Percentiles rank a stretch among this genome's conserved stretches.
Conservation (phyloP, 2,797 vertebrate species). For the Phalanger gymnotis region DNA sequence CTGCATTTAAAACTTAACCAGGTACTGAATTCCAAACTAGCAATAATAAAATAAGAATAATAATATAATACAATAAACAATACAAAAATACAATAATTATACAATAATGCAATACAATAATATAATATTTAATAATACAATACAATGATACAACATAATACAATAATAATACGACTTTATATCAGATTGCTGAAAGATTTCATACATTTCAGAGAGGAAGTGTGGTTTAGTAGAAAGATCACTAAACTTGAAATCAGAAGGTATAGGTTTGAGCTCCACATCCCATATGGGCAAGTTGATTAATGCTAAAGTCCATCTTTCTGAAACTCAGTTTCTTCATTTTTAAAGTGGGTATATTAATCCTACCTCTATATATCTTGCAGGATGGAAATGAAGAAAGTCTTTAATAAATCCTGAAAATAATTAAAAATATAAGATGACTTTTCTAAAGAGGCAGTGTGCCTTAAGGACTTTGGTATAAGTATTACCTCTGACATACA, state of each 20-base stretch:
- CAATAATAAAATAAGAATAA: background rate
- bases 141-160: background rate
- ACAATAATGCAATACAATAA: too few species aligned
- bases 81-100: too few species aligned
- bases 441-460: background rate
- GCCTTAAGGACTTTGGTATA: background rate
- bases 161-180: background rate
- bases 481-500: background rate
- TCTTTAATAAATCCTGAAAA: background rate
- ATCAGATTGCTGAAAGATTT: background rate
- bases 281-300: background rate
- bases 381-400: background rate
- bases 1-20: background rate
- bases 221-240: background rate
- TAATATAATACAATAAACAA: too few species aligned
- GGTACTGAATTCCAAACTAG: background rate
- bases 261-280: background rate
- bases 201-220: background rate
- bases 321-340: background rate
- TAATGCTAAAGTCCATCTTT: background rate
- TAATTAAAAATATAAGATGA: background rate
- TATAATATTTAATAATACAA: background rate
- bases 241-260: background rate
- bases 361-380: background rate
- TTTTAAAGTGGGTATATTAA: background rate